Evolutionary conservation across 2,888 invertebrate species (phyloP), one percentile per base, ranked within the genome.

Genomic region (Drosophila yooni): DNA sequence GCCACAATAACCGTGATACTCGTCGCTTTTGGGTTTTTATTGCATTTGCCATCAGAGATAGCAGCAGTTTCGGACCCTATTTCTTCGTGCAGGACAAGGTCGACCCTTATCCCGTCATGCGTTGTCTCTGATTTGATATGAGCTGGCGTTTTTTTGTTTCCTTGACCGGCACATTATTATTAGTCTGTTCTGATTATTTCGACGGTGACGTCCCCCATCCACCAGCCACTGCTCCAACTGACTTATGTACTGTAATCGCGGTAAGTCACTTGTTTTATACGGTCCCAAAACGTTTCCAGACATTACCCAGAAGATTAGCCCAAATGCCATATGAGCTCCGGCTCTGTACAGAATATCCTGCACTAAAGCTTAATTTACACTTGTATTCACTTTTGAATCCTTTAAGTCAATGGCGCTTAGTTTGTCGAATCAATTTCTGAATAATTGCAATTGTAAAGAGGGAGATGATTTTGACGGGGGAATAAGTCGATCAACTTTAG

Each of bases 21-120:
- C 84, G 71, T 81, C 85, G 70, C 71, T 73, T 70, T 79, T 72
- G 59, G 76, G 69, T 70, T 88, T 75, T 88, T 88, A 84, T 88
- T 88, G 84, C 90, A 85, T 89, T 85, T 85, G 82, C 88, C 84
- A 89, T 73, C 80, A 70, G 57, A n/a, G 36, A 38, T 59, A 29
- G 53, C 54, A 40, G 61, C 58, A 61, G 72, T 70, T 66, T 34
- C 70, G 74, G 63, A 74, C 70, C 63, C 68, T 51, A 71, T 58
- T 46, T 59, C 58, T n/a, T 29, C 54, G 43, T 33, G 61, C 48
- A 36, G 58, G 74, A 54, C 72, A 64, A 66, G 80, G 70, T 58
- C 63, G 34, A 52, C 56, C 33, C 11, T 25, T 11, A 10, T 18
- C 43, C 46, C 43, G 7, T 0, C 18, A n/a, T 57, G 43, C 8